Evolutionary conservation across 2,113 vertebrate genomes (phyloP), one percentile per base, ranked within the genome.

Genomic region (Eulemur macaco): DNA sequence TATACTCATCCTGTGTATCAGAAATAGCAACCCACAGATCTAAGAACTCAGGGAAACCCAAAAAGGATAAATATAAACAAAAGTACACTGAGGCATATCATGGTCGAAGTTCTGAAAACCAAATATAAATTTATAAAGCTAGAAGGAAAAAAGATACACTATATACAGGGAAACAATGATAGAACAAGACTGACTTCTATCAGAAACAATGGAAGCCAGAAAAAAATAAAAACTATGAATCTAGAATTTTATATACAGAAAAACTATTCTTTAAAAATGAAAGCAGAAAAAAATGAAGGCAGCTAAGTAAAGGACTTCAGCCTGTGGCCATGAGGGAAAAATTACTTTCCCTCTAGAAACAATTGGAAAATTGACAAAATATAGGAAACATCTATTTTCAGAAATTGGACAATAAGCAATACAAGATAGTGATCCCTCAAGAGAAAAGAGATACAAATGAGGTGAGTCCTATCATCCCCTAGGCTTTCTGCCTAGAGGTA

Each of bases 351-450:
- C 63, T 93, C 77, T 29, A 58, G n/a, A 85, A 88, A 87, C 50
- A 84, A 96, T 12, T 93, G 45, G 45, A 93, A 96, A 71, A 63
- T 63, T 80, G 45, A 71, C 25, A 77, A 93, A 80, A 73, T 78
- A 56, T 37, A 85, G n/a, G n/a, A 96, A 83, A 64, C 18, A 78
- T 47, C 27, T 52, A 69, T 69, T 85, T 89, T 85, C 47, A 96
- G 71, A 90, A 34, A 94, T 6, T 64, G 25, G 13, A 56, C 45
- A 96, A 74, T 63, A 56, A 45, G 15, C 54, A 80, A 80, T 9
- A 86, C 6, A 56, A 90, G 31, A 45, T 31, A 73, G 45, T 73
- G 56, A 85, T 90, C 25, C 31, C 8, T 50, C 25, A 42, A 90
- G 31, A 86, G 31, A 64, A 86, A 90, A 86, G n/a, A 64, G n/a